Conservation (phyloP, 2,113 vertebrate genomes). For the Ictalurus furcatus region DNA sequence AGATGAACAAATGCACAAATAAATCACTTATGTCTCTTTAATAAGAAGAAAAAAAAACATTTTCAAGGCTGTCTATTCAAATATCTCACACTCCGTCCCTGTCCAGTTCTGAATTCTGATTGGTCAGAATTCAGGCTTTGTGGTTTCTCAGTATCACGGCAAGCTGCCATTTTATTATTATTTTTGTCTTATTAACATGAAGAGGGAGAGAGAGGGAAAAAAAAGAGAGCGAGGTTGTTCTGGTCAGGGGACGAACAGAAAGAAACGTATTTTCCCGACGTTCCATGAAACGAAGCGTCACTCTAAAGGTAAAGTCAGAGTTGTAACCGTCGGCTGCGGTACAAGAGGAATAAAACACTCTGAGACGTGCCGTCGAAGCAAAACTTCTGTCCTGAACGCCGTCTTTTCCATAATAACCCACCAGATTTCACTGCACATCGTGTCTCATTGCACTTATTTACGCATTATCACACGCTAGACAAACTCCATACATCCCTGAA, state of each 20-base stretch:
- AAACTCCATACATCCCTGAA: slow-evolving; percentile 2
- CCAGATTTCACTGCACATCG: background rate
- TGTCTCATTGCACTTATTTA: background rate
- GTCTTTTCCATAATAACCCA: background rate
- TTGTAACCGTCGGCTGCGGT: background rate
- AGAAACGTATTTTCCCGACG: background rate
- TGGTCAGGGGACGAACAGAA: background rate
- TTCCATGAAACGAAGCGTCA: background rate
- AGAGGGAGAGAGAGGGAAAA: background rate
- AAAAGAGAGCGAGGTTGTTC: background rate
- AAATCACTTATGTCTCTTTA: too few species aligned
- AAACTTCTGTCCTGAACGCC: background rate
- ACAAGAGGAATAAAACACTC: background rate
- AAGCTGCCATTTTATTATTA: background rate
- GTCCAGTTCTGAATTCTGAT: background rate
- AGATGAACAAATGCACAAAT: background rate
- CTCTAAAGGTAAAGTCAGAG: background rate
- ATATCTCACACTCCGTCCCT: background rate
- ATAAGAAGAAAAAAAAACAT: too few species aligned
- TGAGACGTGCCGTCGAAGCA: background rate
- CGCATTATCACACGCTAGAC: background rate
- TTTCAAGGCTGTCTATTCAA: background rate
- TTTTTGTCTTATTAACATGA: background rate
- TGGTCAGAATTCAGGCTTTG: background rate
- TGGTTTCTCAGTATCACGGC: background rate